Evolutionary conservation across 2,888 invertebrate genomes (phyloP), one percentile per base, ranked within the genome.

Genomic region (Cephus runcator): DNA sequence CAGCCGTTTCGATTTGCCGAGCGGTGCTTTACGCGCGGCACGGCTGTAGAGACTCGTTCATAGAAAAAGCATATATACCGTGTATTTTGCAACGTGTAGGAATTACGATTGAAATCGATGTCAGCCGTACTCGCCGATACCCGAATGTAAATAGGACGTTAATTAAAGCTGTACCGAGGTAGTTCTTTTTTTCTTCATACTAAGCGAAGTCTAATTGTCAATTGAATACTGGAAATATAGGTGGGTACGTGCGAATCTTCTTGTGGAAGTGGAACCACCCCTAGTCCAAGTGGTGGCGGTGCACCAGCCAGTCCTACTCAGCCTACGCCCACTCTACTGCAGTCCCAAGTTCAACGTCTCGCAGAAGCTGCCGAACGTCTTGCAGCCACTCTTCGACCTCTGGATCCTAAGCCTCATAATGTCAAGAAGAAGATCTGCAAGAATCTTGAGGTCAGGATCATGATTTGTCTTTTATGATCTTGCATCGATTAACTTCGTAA

Each of bases 381-480:
- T 76, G 96, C 96, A 82, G 94, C 95, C 83, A 96, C 96, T 84
- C 92, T 98, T 85, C 97, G 98, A 6, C 95, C 96, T 80, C 94
- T 97, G 80, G 97, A 98, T 89, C 97, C 98, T 3, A 96, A 97
- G 88, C 96, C 97, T 0, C 96, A 96, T 89, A 98, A 97, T 87
- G 98, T 98, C 91, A 98, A 98, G 93, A 94, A 93, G 86, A 96
- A 96, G 90, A 96, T 98, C 91, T 97, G 97, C 88, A 97, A 97
- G 88, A 98, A 98, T 89, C 92, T 98, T 85, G 97, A 98, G 93
- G 95, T 95, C 88, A 88, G 90, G 79, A 15, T 56, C 56, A 9
- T 23, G 2, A 56, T 6, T 23, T 23, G 23, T 56, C 1, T 56
- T 56, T 23, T 23, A 56, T 23, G 9, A 23, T 23, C 2, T 73